Conservation (phyloP, 2,113 vertebrate species). For the Zootoca vivipara region DNA sequence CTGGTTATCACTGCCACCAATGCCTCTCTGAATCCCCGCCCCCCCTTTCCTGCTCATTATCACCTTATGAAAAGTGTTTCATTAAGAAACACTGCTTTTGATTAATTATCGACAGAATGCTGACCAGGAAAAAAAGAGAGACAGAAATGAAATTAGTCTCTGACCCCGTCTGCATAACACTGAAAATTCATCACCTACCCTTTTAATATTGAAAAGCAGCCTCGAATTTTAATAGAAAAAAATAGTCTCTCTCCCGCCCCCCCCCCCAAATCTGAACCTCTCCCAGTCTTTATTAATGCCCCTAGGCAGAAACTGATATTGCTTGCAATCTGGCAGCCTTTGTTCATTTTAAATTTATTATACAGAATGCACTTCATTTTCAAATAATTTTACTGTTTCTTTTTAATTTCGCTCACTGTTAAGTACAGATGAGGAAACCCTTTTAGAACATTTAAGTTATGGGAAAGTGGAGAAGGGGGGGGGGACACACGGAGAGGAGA, state of each 20-base stretch:
- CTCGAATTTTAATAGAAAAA: conserved; percentile 87
- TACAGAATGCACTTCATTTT: conserved; percentile 87
- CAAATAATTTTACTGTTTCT: conserved; percentile 86
- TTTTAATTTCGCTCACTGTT: conserved; percentile 85
- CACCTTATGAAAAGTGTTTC: conserved; percentile 98
- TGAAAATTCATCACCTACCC: conserved; percentile 86
- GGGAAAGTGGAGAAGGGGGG: conserved; percentile 12
- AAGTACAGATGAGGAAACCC: conserved; percentile 81
- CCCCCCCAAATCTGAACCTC: conserved; percentile 69
- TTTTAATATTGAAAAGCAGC: conserved; percentile 88
- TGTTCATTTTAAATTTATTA: conserved; percentile 91
- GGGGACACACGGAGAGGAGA: background rate
- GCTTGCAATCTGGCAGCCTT: conserved; percentile 82
- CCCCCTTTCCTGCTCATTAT: conserved; percentile 93
- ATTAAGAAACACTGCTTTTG: conserved; percentile 94
- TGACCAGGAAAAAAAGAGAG: conserved; percentile 80
- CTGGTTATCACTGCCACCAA: conserved; percentile 84
- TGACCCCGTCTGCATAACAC: conserved; percentile 84
- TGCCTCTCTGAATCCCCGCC: conserved; percentile 79
- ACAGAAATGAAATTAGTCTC: conserved; percentile 84
- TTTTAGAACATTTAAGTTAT: conserved; percentile 82
- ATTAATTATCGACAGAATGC: conserved; percentile 97
- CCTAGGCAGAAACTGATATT: conserved; percentile 81
- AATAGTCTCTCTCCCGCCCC: conserved; percentile 68
- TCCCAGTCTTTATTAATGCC: conserved; percentile 86